Percentiles rank a stretch among this genome's conserved stretches.
Conservation (phyloP, 2,113 vertebrate species). For the Gallinago undulata region DNA sequence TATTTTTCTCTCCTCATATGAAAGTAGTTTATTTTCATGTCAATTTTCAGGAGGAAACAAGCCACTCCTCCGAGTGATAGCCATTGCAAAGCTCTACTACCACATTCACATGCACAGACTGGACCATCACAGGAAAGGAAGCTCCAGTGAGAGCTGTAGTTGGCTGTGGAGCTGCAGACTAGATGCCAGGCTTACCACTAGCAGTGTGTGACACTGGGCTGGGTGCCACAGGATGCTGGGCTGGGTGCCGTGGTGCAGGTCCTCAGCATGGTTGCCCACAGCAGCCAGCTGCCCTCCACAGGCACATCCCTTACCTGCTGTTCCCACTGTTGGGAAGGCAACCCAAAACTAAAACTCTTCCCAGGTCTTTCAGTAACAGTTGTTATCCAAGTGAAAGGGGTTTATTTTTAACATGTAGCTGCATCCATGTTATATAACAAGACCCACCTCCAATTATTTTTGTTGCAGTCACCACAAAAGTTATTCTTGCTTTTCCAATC, state of each 20-base stretch:
- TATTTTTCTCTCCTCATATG: neutral
- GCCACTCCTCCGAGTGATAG: neutral
- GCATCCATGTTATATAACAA: neutral
- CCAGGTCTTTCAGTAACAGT: neutral
- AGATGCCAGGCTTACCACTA: rapidly evolving
- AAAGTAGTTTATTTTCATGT: neutral
- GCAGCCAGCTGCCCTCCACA: neutral
- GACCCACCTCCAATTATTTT: neutral
- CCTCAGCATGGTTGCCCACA: rapidly evolving
- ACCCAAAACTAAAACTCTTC: neutral
- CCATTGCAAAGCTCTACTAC: neutral
- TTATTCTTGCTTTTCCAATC: neutral
- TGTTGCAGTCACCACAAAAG: neutral
- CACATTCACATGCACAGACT: no score
- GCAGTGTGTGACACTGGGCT: rapidly evolving
- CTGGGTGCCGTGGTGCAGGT: neutral
- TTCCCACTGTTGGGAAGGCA: neutral
- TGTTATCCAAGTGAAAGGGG: neutral
- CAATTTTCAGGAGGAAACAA: neutral
- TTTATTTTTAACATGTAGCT: neutral
- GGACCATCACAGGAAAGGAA: rapidly evolving
- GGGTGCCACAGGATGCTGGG: neutral
- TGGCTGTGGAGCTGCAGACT: neutral
- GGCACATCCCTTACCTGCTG: neutral
- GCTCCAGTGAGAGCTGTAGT: neutral